These are phyloP conservation scores for Synanthedon tipuliformis DNA, from an alignment of 2,888 invertebrate genomes.

Conservation along the genomic window DNA sequence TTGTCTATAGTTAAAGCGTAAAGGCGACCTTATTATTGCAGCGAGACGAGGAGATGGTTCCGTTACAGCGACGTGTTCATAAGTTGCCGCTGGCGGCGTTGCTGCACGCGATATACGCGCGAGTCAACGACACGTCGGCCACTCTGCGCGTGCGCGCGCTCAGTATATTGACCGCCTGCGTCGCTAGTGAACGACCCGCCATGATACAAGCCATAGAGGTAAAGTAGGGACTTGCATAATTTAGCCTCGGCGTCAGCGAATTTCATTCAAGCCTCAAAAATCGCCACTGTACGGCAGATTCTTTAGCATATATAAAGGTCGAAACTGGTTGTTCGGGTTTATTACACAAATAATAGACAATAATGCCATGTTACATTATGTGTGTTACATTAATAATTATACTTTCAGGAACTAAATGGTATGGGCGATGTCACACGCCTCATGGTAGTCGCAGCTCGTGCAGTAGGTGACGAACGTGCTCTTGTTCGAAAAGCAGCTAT, in stretches of 20 bases:
- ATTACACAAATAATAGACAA: no score
- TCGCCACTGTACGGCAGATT: no score
- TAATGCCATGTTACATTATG: neutral
- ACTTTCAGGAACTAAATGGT: slow-evolving; percentile 37
- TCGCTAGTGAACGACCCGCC: slow-evolving; percentile 29
- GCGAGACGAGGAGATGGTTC: slow-evolving; percentile 22
- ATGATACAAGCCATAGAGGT: slow-evolving; percentile 34
- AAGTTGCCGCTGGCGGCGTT: slow-evolving; percentile 38
- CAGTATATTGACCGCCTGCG: slow-evolving; percentile 63
- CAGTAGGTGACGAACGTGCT: slow-evolving; percentile 55
- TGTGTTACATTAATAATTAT: neutral
- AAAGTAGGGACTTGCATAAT: neutral
- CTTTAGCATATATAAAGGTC: no score
- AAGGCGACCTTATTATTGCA: slow-evolving; percentile 1
- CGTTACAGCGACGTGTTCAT: slow-evolving; percentile 29
- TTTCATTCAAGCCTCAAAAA: no score
- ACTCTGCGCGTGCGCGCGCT: slow-evolving; percentile 74
- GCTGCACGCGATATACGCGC: slow-evolving; percentile 61
- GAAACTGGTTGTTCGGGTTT: no score
- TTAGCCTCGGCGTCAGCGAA: no score
- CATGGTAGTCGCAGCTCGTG: slow-evolving; percentile 36
- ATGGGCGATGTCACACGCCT: slow-evolving; percentile 29
- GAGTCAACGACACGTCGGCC: slow-evolving; percentile 68
- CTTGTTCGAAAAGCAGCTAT: slow-evolving; percentile 46
- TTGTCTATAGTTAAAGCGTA: neutral